Evolutionary conservation across 2,888 invertebrate species (phyloP), one percentile per base, ranked within the genome.

Genomic region (Himalopsyche kuldschensis): DNA sequence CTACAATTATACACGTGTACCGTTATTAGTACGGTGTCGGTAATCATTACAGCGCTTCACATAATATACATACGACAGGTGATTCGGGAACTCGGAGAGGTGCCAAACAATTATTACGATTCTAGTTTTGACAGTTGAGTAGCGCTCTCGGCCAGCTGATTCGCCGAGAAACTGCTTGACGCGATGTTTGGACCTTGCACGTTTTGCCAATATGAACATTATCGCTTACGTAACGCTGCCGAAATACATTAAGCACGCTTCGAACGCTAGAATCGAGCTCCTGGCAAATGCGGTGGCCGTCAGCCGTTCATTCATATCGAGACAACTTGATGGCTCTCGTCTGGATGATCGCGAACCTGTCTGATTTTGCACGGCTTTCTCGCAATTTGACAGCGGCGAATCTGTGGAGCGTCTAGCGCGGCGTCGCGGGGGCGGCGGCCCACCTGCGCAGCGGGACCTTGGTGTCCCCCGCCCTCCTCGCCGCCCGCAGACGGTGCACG

Each of bases 401-500:
- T 69, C 20, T 69, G 80, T 20, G 35, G 41, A 46, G 80, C 31
- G 75, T 31, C 69, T 46, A 75, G 24, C 24, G 46, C 76, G 47
- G 47, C 27, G 48, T 27, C 35, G 46, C 76, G 47, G 75, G 30
- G 48, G 31, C 46, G 80, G 80, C 27, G 80, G 75, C 75, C 63
- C 82, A 78, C 78, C 82, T 79, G 80, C 82, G 24, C 79, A 78
- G 81, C 81, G 77, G 63, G n/a, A 47, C 47, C 47, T 27, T 30
- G 63, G 75, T 48, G 77, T 48, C 76, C 77, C 35, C 24, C 31
- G 30, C 48, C 27, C 47, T 69, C 46, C 63, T 35, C 55, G 35
- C 82, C 81, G 80, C 80, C 77, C 79, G 78, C 47, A 77, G 79
- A 41, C 55, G 75, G 78, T 75, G 79, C 82, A 55, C 85, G 79